Evolutionary conservation across 2,113 vertebrate species (phyloP).

Genomic region (Eudyptes chrysolophus): DNA sequence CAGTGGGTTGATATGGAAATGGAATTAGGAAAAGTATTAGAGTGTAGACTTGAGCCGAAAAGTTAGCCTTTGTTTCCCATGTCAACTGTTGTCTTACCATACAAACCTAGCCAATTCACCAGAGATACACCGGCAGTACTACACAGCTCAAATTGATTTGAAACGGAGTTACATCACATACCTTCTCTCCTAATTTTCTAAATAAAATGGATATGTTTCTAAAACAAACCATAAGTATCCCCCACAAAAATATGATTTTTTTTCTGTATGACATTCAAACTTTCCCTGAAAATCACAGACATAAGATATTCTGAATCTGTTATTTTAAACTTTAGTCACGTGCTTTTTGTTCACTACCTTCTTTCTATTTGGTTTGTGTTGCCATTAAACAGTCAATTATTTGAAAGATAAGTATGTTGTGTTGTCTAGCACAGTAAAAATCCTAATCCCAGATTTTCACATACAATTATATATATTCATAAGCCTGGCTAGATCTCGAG

Average conservation of each 20-base stretch:
- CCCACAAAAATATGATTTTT: not conserved
- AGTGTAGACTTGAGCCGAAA: fast-evolving
- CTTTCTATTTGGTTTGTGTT: not conserved
- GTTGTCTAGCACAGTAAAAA: not conserved
- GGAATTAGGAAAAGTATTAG: not conserved
- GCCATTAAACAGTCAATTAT: not conserved
- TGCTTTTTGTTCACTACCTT: not conserved
- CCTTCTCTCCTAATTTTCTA: not conserved
- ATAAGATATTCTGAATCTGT: not conserved
- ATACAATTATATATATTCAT: not conserved
- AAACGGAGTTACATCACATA: not conserved
- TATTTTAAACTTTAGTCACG: not conserved
- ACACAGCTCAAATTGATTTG: not conserved
- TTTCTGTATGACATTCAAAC: not conserved
- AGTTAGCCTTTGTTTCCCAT: not conserved
- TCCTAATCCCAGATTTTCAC: not conserved
- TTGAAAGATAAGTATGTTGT: not conserved
- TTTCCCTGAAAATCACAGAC: not conserved
- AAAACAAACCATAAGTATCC: not conserved
- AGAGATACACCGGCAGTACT: not conserved
- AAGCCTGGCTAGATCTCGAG: not conserved
- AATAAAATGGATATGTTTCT: not conserved
- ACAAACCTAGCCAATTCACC: not conserved
- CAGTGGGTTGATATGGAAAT: not conserved
- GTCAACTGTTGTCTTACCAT: not conserved